phyloP scores from a whole-genome alignment of 2,113 vertebrate species.

The Macrotis lagotis region DNA sequence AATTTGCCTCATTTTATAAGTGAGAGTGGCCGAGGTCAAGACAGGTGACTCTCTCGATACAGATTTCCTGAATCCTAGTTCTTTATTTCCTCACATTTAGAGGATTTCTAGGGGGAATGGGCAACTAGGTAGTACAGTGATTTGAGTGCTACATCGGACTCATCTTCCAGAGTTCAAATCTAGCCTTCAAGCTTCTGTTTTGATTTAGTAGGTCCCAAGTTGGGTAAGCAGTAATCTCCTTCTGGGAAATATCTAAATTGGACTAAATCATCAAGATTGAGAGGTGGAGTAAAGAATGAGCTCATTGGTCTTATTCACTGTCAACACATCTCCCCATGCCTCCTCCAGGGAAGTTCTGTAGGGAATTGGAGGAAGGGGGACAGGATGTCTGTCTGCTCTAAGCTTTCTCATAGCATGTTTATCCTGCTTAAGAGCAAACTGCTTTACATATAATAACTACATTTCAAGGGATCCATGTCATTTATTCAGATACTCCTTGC shows the following conservation, averaged over 20 bases:
- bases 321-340: neutral
- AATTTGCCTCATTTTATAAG: neutral
- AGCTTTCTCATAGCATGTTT: neutral
- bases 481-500: neutral
- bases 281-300: neutral
- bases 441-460: neutral
- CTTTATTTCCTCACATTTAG: neutral
- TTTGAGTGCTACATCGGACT: no score
- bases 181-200: neutral
- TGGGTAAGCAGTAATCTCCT: neutral
- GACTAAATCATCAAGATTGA: neutral
- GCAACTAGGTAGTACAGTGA: neutral
- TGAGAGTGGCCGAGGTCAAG: neutral
- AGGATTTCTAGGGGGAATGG: neutral
- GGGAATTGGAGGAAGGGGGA: neutral
- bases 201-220: neutral
- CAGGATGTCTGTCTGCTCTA: neutral
- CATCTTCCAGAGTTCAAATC: neutral
- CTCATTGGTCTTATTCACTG: neutral
- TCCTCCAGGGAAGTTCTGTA: neutral
- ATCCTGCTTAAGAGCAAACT: neutral
- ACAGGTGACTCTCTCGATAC: neutral
- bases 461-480: neutral
- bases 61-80: neutral
- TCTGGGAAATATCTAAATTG: neutral